phyloP scores from a whole-genome alignment of 1,140 invertebrate genomes.

The Drosophila tani region DNA sequence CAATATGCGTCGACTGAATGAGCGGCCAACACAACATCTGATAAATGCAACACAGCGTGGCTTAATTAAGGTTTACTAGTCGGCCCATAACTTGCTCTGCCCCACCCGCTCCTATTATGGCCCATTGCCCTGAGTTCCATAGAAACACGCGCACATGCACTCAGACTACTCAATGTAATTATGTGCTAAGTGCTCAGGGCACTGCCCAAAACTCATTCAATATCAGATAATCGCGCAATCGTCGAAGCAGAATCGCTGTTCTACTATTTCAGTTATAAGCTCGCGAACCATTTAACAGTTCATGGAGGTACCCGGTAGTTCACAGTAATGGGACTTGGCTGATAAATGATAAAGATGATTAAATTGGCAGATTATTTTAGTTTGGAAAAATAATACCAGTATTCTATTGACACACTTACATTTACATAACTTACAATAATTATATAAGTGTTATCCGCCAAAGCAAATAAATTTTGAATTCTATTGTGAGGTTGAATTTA shows the following conservation, averaged over 20 bases:
- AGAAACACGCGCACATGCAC: constrained; percentile 4
- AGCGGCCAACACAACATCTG: constrained; percentile 34
- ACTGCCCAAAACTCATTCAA: constrained; percentile 40
- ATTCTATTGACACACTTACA: too few species aligned
- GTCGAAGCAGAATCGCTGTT: constrained; percentile 7
- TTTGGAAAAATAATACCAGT: not conserved
- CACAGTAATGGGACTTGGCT: not conserved
- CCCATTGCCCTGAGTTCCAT: constrained; percentile 4
- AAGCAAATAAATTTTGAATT: too few species aligned
- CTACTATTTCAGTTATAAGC: not conserved
- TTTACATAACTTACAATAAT: too few species aligned
- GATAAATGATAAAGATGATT: not conserved
- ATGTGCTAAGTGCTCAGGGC: constrained; percentile 49
- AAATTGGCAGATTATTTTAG: too few species aligned
- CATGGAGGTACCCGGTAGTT: not conserved
- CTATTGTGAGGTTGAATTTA: not conserved
- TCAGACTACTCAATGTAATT: constrained; percentile 53
- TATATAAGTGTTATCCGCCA: not conserved
- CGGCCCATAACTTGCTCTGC: not conserved
- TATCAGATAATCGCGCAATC: constrained; percentile 28
- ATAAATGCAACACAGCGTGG: constrained; percentile 48
- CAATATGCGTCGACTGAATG: constrained; percentile 31
- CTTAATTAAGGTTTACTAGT: constrained; percentile 58
- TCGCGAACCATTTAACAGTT: not conserved
- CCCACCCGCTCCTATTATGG: constrained; percentile 4